Percentiles rank a stretch among this genome's conserved stretches.
These are phyloP conservation scores for Tipula lateralis DNA, from an alignment of 2,888 invertebrate species.

Conservation along the genomic window DNA sequence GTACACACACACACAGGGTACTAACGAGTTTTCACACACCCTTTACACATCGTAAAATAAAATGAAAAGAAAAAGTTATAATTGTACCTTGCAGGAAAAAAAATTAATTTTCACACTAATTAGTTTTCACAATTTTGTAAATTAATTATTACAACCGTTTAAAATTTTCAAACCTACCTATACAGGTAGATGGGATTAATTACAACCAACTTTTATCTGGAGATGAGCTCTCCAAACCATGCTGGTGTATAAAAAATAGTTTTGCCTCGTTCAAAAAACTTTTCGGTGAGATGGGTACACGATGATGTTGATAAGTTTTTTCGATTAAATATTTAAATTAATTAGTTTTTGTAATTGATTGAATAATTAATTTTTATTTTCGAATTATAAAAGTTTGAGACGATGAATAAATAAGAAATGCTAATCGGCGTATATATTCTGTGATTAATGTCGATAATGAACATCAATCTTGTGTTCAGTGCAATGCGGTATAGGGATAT, in stretches of 20 bases:
- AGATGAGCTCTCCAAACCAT: too few species aligned
- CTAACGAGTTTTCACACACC: neutral
- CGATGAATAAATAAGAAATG: too few species aligned
- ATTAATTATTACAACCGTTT: neutral
- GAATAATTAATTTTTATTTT: neutral
- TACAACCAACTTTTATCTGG: too few species aligned
- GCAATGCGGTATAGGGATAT: too few species aligned
- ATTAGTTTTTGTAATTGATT: neutral
- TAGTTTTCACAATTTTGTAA: neutral
- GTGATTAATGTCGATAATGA: too few species aligned
- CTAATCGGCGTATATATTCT: too few species aligned
- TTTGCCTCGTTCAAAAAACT: neutral
- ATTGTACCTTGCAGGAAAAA: neutral
- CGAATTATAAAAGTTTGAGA: neutral
- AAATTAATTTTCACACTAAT: neutral
- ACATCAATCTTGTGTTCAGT: too few species aligned
- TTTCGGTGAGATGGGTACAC: neutral
- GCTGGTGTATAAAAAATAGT: neutral
- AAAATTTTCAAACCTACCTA: neutral
- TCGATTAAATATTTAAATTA: neutral
- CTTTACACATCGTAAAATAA: neutral
- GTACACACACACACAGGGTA: too few species aligned
- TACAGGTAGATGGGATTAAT: neutral
- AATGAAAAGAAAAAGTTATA: neutral
- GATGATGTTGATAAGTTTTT: neutral